Percentiles rank a stretch among this genome's conserved stretches.
These are phyloP conservation scores for Oreochromis mossambicus DNA, from an alignment of 2,797 vertebrate species.

Conservation along the genomic window DNA sequence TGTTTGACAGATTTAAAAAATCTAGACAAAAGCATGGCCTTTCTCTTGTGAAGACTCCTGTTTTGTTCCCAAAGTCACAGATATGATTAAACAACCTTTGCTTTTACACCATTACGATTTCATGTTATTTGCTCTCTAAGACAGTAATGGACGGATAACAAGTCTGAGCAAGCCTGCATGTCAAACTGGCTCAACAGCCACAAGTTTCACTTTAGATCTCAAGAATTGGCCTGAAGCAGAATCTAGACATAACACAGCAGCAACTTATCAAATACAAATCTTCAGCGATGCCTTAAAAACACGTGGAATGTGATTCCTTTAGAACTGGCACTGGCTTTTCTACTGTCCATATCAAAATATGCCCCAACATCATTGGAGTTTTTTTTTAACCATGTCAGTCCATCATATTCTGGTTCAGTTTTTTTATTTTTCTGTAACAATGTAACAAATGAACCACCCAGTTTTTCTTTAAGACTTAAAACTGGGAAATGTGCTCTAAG, in stretches of 20 bases:
- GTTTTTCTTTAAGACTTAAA: not conserved
- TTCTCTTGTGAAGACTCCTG: not conserved
- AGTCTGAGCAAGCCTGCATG: constrained; percentile 6
- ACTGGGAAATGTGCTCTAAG: not conserved
- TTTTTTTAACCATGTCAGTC: not conserved
- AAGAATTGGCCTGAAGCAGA: not conserved
- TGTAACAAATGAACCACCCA: not conserved
- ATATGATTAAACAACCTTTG: not conserved
- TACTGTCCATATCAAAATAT: not conserved
- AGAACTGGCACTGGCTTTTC: not conserved
- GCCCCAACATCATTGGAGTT: not conserved
- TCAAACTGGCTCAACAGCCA: constrained; percentile 16
- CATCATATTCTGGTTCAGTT: not conserved
- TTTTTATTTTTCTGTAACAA: not conserved
- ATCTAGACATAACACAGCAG: not conserved
- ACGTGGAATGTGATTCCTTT: not conserved
- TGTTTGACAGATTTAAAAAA: not conserved
- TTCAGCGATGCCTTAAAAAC: not conserved
- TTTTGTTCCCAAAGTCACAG: not conserved
- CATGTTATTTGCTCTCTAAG: not conserved
- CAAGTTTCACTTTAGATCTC: not conserved
- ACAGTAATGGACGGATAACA: constrained; percentile 22
- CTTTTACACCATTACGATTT: not conserved
- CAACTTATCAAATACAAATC: not conserved
- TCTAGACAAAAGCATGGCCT: not conserved